Evolutionary conservation across 2,888 invertebrate species (phyloP), one percentile per base, ranked within the genome.

Genomic region (Lithophane socia): DNA sequence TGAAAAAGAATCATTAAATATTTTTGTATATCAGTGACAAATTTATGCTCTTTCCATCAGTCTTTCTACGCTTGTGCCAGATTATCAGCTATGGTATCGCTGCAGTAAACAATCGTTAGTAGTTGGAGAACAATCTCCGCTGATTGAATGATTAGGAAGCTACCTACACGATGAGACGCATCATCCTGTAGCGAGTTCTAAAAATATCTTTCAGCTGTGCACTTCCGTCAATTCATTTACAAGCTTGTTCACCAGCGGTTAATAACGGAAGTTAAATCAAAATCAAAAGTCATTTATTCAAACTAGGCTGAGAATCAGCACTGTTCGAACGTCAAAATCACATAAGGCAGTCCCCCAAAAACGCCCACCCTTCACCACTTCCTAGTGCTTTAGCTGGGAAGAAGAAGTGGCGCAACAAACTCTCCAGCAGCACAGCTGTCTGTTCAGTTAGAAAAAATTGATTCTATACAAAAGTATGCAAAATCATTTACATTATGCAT

Each of bases 191-290:
- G 58, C 47, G 13, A 13, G 13, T 49, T 77, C 69, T 77, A 77
- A 56, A 77, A 77, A 80, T 80, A 77, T 66, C n/a, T 56, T 70
- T 47, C 37, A 80, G 61, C 3, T 47, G 71, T 54, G 29, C 16
- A 44, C 13, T 76, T 80, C 79, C 69, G 54, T 54, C 47, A 56
- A 69, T 77, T 69, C 13, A 37, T 9, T 44, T 69, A 37, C n/a
- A 49, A 56, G n/a, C 52, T 64, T 47, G 13, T 56, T 56, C 18
- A n/a, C 42, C 8, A 58, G 2, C 2, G 12, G 29, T 29, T 18
- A 44, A 29, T 60, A 56, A 13, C 29, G 21, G 18, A n/a, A 21
- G 4, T n/a, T n/a, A n/a, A n/a, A n/a, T n/a, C n/a, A n/a, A n/a
- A n/a, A n/a, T n/a, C n/a, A n/a, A n/a, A n/a, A n/a, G n/a, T n/a